phyloP scores from a whole-genome alignment of 2,797 vertebrate genomes.

The Poeciliopsis paucimaculata region DNA sequence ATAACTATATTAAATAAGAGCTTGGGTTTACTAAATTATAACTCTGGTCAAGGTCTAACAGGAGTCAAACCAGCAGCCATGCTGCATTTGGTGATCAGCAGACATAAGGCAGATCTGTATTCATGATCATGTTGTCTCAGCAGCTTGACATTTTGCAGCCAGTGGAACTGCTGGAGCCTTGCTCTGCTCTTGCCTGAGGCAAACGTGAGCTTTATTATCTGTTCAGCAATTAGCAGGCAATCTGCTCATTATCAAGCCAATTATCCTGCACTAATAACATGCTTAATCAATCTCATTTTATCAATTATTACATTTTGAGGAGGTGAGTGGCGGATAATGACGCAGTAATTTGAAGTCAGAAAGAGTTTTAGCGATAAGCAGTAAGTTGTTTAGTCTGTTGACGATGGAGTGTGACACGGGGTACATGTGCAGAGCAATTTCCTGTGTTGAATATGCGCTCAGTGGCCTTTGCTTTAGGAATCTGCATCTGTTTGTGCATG shows the following conservation, averaged over 20 bases:
- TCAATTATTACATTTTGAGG: slow-evolving; percentile 78
- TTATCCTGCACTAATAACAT: slow-evolving; percentile 75
- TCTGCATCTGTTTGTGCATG: slow-evolving; percentile 19
- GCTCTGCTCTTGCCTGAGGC: slow-evolving; percentile 52
- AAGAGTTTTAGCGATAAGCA: slow-evolving; percentile 64
- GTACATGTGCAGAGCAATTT: slow-evolving; percentile 9
- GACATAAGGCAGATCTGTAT: slow-evolving; percentile 9
- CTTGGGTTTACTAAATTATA: not conserved
- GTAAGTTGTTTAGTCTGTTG: slow-evolving; percentile 63
- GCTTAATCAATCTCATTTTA: slow-evolving; percentile 78
- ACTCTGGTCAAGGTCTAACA: not conserved
- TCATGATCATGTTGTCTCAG: slow-evolving; percentile 1
- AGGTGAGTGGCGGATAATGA: slow-evolving; percentile 66
- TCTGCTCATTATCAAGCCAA: slow-evolving; percentile 77
- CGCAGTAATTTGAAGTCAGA: slow-evolving; percentile 62
- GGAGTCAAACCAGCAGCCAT: not conserved
- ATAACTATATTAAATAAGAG: not conserved
- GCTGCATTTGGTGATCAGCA: not conserved
- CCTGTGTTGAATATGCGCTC: not conserved
- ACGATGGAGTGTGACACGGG: slow-evolving; percentile 20
- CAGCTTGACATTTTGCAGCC: slow-evolving; percentile 31
- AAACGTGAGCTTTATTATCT: slow-evolving; percentile 67
- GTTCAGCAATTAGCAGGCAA: slow-evolving; percentile 72
- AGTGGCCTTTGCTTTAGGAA: slow-evolving; percentile 6
- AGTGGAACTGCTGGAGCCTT: slow-evolving; percentile 35